A percentile compares a stretch with the other conserved stretches of the same genome.
Evolutionary conservation across 2,797 vertebrate genomes (phyloP).

Genomic region (Cirrhinus mrigala): DNA sequence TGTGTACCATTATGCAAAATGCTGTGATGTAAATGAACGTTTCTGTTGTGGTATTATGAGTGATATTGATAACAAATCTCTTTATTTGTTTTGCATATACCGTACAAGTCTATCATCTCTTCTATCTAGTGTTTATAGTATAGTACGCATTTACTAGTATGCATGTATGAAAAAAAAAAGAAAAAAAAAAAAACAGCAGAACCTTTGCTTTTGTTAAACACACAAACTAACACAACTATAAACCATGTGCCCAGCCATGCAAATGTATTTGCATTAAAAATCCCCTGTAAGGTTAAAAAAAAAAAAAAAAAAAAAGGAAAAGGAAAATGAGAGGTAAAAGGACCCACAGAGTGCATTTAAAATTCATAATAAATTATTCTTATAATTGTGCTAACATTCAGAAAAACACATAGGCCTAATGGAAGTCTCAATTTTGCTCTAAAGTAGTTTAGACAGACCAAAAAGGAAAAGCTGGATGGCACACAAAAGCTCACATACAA

Average conservation of each 20-base stretch:
- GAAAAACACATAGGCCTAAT: not conserved
- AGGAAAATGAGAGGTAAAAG: slow-evolving; percentile 5
- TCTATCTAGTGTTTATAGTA: not conserved
- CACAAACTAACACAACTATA: slow-evolving; percentile 25
- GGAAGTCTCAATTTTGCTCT: not conserved
- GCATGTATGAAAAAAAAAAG: not conserved
- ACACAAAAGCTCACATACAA: not conserved
- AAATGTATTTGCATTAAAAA: slow-evolving; percentile 46
- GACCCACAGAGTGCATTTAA: not conserved
- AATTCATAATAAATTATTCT: not conserved
- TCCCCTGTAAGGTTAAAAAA: not conserved
- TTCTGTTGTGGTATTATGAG: not conserved
- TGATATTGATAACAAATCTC: slow-evolving; percentile 17
- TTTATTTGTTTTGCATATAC: not conserved
- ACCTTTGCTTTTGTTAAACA: slow-evolving; percentile 21
- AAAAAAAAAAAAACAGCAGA: not conserved
- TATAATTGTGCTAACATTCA: not conserved
- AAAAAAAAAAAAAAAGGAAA: not conserved
- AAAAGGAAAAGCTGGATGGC: too few relatives aligned
- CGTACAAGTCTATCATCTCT: not conserved
- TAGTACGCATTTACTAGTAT: not conserved
- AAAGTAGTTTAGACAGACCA: not conserved
- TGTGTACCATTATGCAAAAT: not conserved
- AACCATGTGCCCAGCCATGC: slow-evolving; percentile 11
- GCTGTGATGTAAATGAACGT: not conserved